A percentile compares a stretch with the other conserved stretches of the same genome.
phyloP scores from a whole-genome alignment of 2,888 invertebrate species.

The Agrochola circellaris region DNA sequence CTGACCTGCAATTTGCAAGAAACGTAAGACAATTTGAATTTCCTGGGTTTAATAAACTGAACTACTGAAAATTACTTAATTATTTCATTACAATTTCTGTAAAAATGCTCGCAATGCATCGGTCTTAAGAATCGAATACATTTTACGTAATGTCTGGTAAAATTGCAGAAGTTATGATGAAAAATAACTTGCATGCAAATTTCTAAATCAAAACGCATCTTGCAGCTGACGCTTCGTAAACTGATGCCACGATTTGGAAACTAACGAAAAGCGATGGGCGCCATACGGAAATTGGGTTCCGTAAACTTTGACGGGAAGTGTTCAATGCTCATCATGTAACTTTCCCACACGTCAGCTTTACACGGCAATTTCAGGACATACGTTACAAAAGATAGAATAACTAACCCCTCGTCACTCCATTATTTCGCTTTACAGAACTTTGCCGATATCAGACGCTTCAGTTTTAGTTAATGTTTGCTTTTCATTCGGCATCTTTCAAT shows the following conservation, averaged over 20 bases:
- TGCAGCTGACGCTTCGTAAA: not conserved
- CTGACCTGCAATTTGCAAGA: not conserved
- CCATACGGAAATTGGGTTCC: slow-evolving; percentile 12
- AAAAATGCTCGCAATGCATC: not conserved
- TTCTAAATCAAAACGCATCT: not conserved
- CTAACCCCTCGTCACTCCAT: not conserved
- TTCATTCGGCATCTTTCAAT: not conserved
- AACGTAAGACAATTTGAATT: not conserved
- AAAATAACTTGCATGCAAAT: not conserved
- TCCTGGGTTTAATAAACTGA: not conserved
- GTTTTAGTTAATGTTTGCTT: not conserved
- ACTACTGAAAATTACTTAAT: not conserved
- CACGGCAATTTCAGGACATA: not conserved
- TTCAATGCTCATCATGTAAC: not conserved
- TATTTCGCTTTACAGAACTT: not conserved
- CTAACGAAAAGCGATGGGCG: not conserved
- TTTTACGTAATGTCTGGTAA: not conserved
- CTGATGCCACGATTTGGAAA: not conserved
- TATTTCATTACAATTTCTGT: not conserved
- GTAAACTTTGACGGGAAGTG: slow-evolving; percentile 1
- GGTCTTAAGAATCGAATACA: not conserved
- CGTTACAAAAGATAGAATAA: not conserved
- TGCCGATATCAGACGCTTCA: not conserved
- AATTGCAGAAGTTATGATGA: too few species aligned
- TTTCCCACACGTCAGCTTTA: not conserved